Percentiles rank a stretch among this genome's conserved stretches.
Evolutionary conservation across 2,113 vertebrate species (phyloP).

Genomic region (Elephantulus edwardii): DNA sequence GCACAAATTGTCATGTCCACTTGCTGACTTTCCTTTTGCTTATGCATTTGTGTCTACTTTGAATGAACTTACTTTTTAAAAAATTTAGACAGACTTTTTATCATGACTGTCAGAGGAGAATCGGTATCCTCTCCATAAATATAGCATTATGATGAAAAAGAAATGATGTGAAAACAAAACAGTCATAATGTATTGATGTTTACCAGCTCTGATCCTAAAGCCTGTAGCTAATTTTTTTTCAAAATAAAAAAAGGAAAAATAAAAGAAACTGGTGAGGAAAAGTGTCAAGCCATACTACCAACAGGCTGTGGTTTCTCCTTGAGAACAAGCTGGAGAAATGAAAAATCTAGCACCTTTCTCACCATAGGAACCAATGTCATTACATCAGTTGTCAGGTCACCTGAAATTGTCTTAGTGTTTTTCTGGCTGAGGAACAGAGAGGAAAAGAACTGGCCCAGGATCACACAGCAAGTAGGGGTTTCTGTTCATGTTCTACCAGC

Average conservation of each 20-base stretch:
- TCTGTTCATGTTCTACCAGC: background rate
- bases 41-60: background rate
- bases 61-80: background rate
- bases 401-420: too few species aligned
- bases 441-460: background rate
- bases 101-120: background rate
- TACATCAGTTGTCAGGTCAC: background rate
- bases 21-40: background rate
- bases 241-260: background rate
- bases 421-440: background rate
- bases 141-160: background rate
- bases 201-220: background rate
- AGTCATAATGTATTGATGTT: too few species aligned
- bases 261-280: background rate
- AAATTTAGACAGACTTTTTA: background rate
- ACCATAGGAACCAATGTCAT: background rate
- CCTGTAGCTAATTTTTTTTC: background rate
- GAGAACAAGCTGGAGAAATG: too few species aligned
- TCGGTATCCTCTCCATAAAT: background rate
- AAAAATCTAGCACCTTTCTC: background rate
- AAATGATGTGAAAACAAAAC: background rate
- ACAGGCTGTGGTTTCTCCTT: background rate
- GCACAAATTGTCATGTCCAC: accelerated
- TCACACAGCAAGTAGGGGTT: background rate
- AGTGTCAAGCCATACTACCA: background rate